phyloP scores from a whole-genome alignment of 2,888 invertebrate genomes.

The Hirtodrosophila cameraria region DNA sequence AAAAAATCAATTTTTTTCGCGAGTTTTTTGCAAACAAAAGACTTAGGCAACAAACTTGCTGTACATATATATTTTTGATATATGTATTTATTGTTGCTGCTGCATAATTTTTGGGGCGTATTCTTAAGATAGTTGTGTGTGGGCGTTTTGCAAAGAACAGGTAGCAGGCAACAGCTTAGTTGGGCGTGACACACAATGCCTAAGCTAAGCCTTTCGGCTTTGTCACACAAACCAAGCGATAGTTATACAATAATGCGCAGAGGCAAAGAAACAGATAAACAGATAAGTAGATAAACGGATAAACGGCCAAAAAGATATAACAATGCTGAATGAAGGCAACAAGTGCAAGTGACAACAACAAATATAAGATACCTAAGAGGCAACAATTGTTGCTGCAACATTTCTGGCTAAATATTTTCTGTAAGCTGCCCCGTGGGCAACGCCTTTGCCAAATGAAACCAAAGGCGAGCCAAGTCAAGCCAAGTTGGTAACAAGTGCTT shows the following conservation, averaged over 20 bases:
- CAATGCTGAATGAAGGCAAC: constrained; percentile 45
- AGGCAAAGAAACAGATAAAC: constrained; percentile 6
- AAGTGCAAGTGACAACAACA: constrained; percentile 72
- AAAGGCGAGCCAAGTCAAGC: constrained; percentile 13
- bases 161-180: constrained; percentile 29
- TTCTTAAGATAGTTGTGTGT: constrained; percentile 20
- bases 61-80: background rate
- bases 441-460: constrained; percentile 38
- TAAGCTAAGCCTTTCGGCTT: constrained; percentile 15
- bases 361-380: constrained; percentile 7
- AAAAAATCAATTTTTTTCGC: too few species aligned
- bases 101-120: constrained; percentile 22
- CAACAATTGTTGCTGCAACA: constrained; percentile 22
- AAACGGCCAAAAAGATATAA: constrained; percentile 33
- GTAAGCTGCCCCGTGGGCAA: constrained; percentile 44
- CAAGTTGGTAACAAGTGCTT: constrained; percentile 67
- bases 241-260: constrained; percentile 59
- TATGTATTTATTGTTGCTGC: background rate
- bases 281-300: constrained; percentile 26
- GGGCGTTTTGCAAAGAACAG: constrained; percentile 41
- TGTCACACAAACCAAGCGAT: constrained; percentile 8
- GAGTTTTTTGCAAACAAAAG: constrained; percentile 13
- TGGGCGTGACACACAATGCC: constrained; percentile 48
- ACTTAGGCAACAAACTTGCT: constrained; percentile 50
- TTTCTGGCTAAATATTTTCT: constrained; percentile 56